Base-by-base conservation (phyloP, 2,888 invertebrate species). In the Eristalis intricaria region DNA sequence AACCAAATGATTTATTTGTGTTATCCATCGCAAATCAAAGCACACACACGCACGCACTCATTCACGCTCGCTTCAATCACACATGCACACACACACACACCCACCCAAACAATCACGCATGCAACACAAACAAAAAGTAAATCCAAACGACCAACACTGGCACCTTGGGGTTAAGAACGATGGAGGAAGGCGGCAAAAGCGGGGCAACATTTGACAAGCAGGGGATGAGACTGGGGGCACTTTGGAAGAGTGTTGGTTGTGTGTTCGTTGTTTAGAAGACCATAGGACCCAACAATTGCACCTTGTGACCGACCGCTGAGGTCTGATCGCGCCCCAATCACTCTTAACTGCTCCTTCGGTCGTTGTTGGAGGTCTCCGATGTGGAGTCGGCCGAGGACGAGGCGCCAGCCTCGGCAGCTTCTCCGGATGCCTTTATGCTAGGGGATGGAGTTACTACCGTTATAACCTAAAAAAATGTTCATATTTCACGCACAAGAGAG, bases 391-490 rank as follows among this genome's bases (percentile, higher is more conserved):
- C 58, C 26, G 77, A 38, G 23, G 83, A 68, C 15, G 77, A 38
- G 22, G 79, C 63, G 15, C 19, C 63, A 19, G 38, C 75, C 68
- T 87, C 73, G 10, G 1, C 32, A 10, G 40, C 63, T 75, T 50
- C 65, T 66, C 83, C 76, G 61, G 80, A 66, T 15, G 35, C 40
- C 19, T 58, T 71, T 61, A 43, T 26, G 68, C 77, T 90, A 61
- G 89, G 89, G 69, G 90, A 87, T 70, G 92, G 89, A 69, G 92
- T 92, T 76, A 91, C 91, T 78, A 91, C 91, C 43, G 91, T 92
- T 82, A 90, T 90, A 73, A 91, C 92, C 92, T 92, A 76, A n/a
- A 79, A 85, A 78, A 86, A 56, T 79, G 23, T 74, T 50, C 66
- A 74, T 71, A 86, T 75, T 85, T 82, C 58, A 35, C 38, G 75